Percentiles rank a stretch among this genome's conserved stretches.
phyloP scores from a whole-genome alignment of 2,888 invertebrate genomes.

The Xestia c-nigrum region DNA sequence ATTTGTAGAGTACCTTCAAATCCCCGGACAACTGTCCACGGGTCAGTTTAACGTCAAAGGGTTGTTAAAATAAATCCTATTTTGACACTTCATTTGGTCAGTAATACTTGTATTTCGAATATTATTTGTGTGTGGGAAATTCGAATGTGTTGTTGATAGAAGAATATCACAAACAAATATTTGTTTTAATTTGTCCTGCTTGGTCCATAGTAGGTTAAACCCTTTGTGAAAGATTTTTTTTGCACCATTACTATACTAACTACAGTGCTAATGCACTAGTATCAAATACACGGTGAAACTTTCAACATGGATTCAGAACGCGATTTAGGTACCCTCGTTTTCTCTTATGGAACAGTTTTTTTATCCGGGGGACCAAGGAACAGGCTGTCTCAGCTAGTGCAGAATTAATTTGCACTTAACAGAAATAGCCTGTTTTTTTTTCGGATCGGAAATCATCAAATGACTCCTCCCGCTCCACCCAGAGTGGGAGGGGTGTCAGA shows the following conservation, averaged over 20 bases:
- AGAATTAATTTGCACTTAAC: too few species aligned
- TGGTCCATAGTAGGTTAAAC: not conserved
- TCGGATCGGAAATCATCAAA: too few species aligned
- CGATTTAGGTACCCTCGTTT: not conserved
- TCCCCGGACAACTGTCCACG: constrained; percentile 34
- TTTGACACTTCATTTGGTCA: constrained; percentile 66
- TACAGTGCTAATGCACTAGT: too few species aligned
- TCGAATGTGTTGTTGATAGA: not conserved
- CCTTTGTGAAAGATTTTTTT: not conserved
- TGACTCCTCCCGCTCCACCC: too few species aligned
- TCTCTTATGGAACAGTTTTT: not conserved
- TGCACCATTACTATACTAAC: too few species aligned
- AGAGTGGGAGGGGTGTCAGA: too few species aligned
- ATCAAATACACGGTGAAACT: not conserved
- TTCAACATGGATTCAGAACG: not conserved
- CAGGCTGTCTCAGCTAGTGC: too few species aligned
- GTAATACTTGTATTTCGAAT: constrained; percentile 3
- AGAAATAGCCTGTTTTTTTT: too few species aligned
- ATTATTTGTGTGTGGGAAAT: constrained; percentile 56
- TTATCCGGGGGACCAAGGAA: too few species aligned
- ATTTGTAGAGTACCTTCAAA: constrained; percentile 19
- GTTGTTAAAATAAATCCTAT: constrained; percentile 62
- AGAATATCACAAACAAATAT: not conserved
- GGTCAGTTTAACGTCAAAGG: constrained; percentile 66
- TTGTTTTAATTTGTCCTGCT: not conserved